These are phyloP conservation scores for Lophius piscatorius DNA, from an alignment of 2,113 vertebrate species.

Conservation along the genomic window DNA sequence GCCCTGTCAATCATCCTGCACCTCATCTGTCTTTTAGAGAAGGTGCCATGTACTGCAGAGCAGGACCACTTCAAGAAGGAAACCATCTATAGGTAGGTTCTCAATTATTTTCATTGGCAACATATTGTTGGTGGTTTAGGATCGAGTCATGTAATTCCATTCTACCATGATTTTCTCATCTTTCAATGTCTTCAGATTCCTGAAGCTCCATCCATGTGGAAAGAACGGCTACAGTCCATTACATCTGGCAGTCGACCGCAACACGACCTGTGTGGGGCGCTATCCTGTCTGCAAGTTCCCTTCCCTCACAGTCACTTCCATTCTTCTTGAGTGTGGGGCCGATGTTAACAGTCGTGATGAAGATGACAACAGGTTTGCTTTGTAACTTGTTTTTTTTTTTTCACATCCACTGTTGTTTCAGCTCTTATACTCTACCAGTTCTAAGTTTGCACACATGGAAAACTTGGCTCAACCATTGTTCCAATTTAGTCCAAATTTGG, in stretches of 20 bases:
- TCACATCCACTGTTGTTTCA: background rate
- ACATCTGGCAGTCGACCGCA: constrained; percentile 95
- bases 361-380: constrained; percentile 85
- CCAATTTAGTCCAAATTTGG: too few species aligned
- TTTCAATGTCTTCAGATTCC: constrained; percentile 75
- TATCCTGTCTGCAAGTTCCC: constrained; percentile 99
- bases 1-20: constrained; percentile 98
- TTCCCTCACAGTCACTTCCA: constrained; percentile 92
- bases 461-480: too few species aligned
- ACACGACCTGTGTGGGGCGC: constrained; percentile 95
- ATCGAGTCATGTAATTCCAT: too few species aligned
- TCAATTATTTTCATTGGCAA: background rate
- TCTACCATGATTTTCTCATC: background rate
- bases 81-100: constrained; percentile 87
- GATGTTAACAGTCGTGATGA: constrained; percentile 92
- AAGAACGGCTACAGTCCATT: constrained; percentile 97
- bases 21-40: constrained; percentile 96
- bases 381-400: fast-evolving
- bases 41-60: constrained; percentile 92
- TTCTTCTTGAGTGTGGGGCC: constrained; percentile 95
- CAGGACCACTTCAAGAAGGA: constrained; percentile 98
- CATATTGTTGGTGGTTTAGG: background rate
- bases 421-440: background rate
- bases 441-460: too few species aligned
- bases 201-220: constrained; percentile 94